phyloP scores from a whole-genome alignment of 2,888 invertebrate species.

The Drosophila recens region DNA sequence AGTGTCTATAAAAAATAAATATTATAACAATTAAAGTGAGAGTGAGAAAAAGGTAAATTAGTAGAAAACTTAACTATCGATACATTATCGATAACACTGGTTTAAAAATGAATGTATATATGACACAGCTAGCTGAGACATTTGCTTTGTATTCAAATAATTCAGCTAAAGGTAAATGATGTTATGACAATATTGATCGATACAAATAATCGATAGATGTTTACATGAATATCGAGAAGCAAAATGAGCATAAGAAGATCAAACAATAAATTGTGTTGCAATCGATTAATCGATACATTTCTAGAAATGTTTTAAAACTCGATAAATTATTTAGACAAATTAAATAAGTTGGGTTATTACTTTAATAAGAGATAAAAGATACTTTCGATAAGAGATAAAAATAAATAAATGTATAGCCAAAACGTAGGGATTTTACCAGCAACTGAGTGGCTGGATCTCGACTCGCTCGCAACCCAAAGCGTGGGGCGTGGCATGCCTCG shows the following conservation, averaged over 20 bases:
- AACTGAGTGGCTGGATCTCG: background rate
- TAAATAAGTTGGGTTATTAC: too few species aligned
- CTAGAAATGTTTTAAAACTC: background rate
- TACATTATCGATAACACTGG: too few species aligned
- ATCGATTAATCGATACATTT: conserved; percentile 1
- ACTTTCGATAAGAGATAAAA: too few species aligned
- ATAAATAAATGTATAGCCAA: too few species aligned
- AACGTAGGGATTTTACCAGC: background rate
- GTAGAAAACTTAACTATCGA: too few species aligned
- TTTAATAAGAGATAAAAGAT: too few species aligned
- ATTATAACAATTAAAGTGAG: background rate
- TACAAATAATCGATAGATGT: background rate
- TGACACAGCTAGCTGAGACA: too few species aligned
- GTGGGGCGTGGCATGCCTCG: background rate
- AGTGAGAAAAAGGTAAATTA: background rate
- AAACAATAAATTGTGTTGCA: too few species aligned
- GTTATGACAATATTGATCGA: background rate
- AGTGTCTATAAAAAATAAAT: background rate
- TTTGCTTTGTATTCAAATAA: too few species aligned
- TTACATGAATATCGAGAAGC: background rate
- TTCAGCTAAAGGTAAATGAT: too few species aligned
- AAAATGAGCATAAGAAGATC: background rate
- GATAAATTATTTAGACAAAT: background rate
- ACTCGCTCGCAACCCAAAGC: background rate
- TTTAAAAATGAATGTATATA: too few species aligned